These are phyloP conservation scores for Empidonax alnorum DNA, from an alignment of 2,113 vertebrate genomes.

Conservation along the genomic window DNA sequence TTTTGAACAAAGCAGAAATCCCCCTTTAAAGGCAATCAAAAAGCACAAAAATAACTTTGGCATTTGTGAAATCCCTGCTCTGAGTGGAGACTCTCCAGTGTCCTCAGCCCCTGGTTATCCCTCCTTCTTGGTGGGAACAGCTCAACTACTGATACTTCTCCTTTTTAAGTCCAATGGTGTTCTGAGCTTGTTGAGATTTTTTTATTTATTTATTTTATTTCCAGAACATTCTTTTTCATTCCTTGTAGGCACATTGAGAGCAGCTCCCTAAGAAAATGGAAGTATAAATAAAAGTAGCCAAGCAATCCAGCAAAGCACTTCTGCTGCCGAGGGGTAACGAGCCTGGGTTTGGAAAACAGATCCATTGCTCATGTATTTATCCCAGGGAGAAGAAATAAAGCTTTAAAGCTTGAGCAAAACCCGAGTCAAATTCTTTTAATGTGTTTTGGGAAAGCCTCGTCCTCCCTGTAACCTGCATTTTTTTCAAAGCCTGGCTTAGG, in stretches of 20 bases:
- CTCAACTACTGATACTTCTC: background rate
- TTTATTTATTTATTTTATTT: background rate
- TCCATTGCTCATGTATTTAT: background rate
- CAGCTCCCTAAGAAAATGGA: background rate
- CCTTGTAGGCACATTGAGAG: background rate
- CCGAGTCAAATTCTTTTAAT: background rate
- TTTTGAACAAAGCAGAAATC: background rate
- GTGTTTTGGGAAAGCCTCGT: background rate
- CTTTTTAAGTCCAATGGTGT: background rate
- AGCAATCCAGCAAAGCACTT: background rate
- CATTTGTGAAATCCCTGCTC: background rate
- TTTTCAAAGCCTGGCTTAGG: background rate
- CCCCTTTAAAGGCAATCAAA: background rate
- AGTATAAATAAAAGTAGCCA: background rate
- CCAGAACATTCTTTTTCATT: background rate
- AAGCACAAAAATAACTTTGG: background rate
- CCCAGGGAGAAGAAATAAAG: background rate
- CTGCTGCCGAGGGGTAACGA: background rate
- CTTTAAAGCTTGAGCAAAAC: background rate
- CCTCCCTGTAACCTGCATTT: background rate
- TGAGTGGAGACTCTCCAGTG: background rate
- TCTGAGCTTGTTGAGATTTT: background rate
- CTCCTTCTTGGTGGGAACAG: background rate
- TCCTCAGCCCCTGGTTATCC: background rate
- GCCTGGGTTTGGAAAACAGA: background rate